Evolutionary conservation across 2,113 vertebrate species (phyloP), one percentile per base, ranked within the genome.

Genomic region (Otus sunia): DNA sequence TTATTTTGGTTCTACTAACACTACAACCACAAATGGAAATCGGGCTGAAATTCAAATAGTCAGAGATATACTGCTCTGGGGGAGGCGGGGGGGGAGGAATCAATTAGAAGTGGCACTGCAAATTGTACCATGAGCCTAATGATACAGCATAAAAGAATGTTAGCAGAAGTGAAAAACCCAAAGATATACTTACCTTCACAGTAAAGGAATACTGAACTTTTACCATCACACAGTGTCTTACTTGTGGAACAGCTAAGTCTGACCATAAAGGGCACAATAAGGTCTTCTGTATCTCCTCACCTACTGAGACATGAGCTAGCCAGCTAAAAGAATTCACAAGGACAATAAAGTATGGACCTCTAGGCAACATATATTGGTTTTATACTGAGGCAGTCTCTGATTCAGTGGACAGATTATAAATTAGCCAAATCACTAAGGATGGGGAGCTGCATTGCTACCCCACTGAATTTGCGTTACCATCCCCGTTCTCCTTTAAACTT

Each of bases 401-500:
- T n/a, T 60, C 22, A 62, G 62, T 8, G 18, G 47, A 25, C 12
- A 63, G 12, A 78, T 18, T 36, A 73, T 3, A 6, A 86, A 83
- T 9, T 2, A 80, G 13, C 12, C 41, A 77, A 12, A 50, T 8
- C 19, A 8, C 30, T 4, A 45, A 53, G 47, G n/a, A 22, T 25
- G 43, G 39, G 60, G 43, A 53, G 77, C n/a, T 86, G 67, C 32
- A 55, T 13, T 82, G 62, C 77, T 25, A 27, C 34, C 39, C 68
- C 62, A 18, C 1, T 21, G n/a, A 47, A 80, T 13, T 37, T 67
- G 3, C 10, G 4, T 19, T 6, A 18, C 32, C 32, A 32, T 6
- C 23, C 22, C 72, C 45, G 11, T 13, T 34, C 32, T 22, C 66
- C 58, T 14, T 62, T 19, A n/a, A 30, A 97, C 99, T 96, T 98